Evolutionary conservation across 2,888 invertebrate species (phyloP).

Genomic region (Heteromyza rotundicornis): DNA sequence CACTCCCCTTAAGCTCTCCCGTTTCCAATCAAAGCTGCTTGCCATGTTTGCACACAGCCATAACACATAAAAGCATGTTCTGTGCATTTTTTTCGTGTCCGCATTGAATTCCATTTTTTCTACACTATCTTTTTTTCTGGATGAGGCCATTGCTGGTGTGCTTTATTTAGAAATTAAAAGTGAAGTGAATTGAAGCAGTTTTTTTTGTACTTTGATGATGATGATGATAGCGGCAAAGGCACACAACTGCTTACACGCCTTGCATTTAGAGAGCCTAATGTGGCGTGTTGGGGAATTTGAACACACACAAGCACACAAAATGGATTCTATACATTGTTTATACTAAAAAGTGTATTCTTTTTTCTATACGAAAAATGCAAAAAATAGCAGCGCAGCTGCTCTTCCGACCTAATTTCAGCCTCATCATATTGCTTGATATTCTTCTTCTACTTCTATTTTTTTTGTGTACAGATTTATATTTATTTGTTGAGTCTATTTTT

Average conservation of each 20-base stretch:
- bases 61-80: too few species aligned
- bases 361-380: not conserved
- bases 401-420: slow-evolving; percentile 4
- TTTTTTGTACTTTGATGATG: not conserved
- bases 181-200: slow-evolving; percentile 15
- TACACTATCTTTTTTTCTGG: slow-evolving; percentile 11
- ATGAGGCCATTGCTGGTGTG: slow-evolving; percentile 8
- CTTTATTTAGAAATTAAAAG: slow-evolving; percentile 34
- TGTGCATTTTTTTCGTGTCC: too few species aligned
- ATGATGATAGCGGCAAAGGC: not conserved
- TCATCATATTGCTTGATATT: too few species aligned
- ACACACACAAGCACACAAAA: not conserved
- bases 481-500: slow-evolving; percentile 5
- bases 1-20: too few species aligned
- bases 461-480: not conserved
- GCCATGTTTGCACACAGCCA: too few species aligned
- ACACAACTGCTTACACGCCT: not conserved
- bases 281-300: not conserved
- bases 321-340: not conserved
- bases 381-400: not conserved
- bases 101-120: too few species aligned
- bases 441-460: not conserved
- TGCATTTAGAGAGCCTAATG: not conserved
- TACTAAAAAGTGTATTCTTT: not conserved
- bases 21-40: too few species aligned